Conservation (phyloP, 2,888 invertebrate species). For the Ochlodes sylvanus region DNA sequence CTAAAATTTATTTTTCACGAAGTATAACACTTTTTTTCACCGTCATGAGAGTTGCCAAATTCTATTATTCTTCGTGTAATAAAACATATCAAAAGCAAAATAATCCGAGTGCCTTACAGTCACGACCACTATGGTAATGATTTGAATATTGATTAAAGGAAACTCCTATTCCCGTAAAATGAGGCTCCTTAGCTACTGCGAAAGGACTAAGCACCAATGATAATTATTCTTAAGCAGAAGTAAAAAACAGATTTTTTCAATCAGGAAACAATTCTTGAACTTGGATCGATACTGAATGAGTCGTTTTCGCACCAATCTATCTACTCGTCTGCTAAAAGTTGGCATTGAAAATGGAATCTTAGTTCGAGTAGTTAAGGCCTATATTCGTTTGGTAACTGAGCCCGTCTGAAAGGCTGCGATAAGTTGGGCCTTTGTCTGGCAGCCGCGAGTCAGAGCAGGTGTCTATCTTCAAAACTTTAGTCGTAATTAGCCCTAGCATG, state of each 20-base stretch:
- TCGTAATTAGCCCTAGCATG: slow-evolving; percentile 81
- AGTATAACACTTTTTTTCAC: too few relatives aligned
- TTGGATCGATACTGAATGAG: slow-evolving; percentile 69
- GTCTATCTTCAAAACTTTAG: slow-evolving; percentile 83
- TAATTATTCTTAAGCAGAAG: slow-evolving; percentile 12
- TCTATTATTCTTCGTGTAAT: too few relatives aligned
- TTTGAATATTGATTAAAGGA: too few relatives aligned
- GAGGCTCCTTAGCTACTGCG: background rate
- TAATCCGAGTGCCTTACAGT: too few relatives aligned
- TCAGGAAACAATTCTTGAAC: slow-evolving; percentile 50
- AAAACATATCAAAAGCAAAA: too few relatives aligned
- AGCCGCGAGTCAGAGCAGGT: slow-evolving; percentile 79
- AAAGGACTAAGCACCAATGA: slow-evolving; percentile 41
- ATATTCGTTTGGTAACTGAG: slow-evolving; percentile 55
- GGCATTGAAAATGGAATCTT: slow-evolving; percentile 57
- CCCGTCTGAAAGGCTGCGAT: slow-evolving; percentile 78
- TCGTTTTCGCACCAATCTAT: slow-evolving; percentile 64
- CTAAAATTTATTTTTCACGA: too few relatives aligned
- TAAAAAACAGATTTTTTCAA: slow-evolving; percentile 36
- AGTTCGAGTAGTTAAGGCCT: slow-evolving; percentile 54
- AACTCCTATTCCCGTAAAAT: slow-evolving; percentile 43
- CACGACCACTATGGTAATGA: too few relatives aligned
- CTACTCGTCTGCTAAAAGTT: slow-evolving; percentile 51
- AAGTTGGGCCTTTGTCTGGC: slow-evolving; percentile 81
- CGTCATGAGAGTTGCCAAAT: too few relatives aligned